Conservation (phyloP, 2,888 invertebrate genomes). For the Eustalomyia histrio region DNA sequence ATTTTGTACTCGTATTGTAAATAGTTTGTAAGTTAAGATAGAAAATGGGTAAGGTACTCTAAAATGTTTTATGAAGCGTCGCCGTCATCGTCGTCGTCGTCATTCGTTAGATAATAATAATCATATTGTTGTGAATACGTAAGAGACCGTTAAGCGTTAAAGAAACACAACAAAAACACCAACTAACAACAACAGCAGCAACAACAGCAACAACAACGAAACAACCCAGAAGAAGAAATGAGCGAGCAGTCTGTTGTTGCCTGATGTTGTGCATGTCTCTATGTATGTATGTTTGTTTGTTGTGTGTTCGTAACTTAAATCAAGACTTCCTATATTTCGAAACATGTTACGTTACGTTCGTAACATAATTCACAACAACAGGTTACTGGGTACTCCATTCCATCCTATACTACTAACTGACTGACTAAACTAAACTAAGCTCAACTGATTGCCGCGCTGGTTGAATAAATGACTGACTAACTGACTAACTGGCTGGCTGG, state of each 20-base stretch:
- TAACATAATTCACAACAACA: constrained; percentile 77
- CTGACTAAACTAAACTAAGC: constrained; percentile 57
- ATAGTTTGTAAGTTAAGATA: constrained; percentile 22
- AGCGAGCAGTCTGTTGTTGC: constrained; percentile 24
- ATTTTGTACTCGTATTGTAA: constrained; percentile 11
- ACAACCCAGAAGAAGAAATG: constrained; percentile 34
- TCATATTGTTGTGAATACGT: constrained; percentile 66
- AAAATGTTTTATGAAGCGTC: constrained; percentile 50
- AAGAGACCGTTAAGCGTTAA: constrained; percentile 65
- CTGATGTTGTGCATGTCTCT: constrained; percentile 24
- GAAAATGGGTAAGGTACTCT: constrained; percentile 23
- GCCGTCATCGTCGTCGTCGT: constrained; percentile 24
- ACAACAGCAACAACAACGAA: constrained; percentile 8
- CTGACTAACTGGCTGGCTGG: constrained; percentile 47
- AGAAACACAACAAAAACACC: constrained; percentile 43
- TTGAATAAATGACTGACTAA: constrained; percentile 56
- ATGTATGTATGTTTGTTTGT: constrained; percentile 43
- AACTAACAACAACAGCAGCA: constrained; percentile 10
- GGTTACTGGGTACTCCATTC: constrained; percentile 68
- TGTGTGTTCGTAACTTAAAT: constrained; percentile 72
- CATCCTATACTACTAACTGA: constrained; percentile 43
- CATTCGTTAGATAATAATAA: constrained; percentile 68
- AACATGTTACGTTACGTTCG: constrained; percentile 77
- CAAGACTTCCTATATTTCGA: constrained; percentile 79
- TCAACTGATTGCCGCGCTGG: constrained; percentile 48